Evolutionary conservation across 2,888 invertebrate genomes (phyloP), one percentile per base, ranked within the genome.

Genomic region (Callosobruchus maculatus): DNA sequence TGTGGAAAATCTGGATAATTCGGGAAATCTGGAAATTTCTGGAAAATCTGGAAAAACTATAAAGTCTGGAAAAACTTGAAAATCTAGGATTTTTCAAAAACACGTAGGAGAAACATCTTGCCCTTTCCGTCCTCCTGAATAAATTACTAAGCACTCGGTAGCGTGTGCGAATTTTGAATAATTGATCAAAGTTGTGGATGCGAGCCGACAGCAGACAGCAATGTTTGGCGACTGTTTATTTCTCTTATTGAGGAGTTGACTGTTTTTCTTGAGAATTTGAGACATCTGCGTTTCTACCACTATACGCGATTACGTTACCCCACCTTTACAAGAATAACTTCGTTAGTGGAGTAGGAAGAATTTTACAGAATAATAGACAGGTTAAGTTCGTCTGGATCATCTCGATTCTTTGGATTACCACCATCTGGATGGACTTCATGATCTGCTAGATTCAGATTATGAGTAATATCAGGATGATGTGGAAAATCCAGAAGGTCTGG

Each of bases 111-210:
- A 76, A 73, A 74, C 73, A 77, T 78, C 75, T 76, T 74, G 73
- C 73, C 77, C 76, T 77, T 75, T 77, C 77, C 77, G 26, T 73
- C 70, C 75, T 76, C 79, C 76, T 81, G 80, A 83, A 83, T 83
- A 82, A 81, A 82, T 82, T 80, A 82, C 82, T 79, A 79, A 82
- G 80, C 82, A 79, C 80, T 81, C 77, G 81, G 82, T 84, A 84
- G 82, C 83, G 83, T 84, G 83, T 82, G 82, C 80, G 82, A 83
- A 82, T 78, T 81, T 78, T 85, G 81, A 84, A 84, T 85, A 85
- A 85, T 84, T 85, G 84, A 85, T 85, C 84, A 85, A 85, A 85
- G 70, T 26, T 21, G 49, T 20, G 71, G 82, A 78, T 79, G 79
- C 74, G 74, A 76, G 77, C 76, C 78, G 78, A 80, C 73, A 82